Evolutionary conservation across 2,113 vertebrate species (phyloP), one percentile per base, ranked within the genome.

Genomic region (Nipponia nippon): DNA sequence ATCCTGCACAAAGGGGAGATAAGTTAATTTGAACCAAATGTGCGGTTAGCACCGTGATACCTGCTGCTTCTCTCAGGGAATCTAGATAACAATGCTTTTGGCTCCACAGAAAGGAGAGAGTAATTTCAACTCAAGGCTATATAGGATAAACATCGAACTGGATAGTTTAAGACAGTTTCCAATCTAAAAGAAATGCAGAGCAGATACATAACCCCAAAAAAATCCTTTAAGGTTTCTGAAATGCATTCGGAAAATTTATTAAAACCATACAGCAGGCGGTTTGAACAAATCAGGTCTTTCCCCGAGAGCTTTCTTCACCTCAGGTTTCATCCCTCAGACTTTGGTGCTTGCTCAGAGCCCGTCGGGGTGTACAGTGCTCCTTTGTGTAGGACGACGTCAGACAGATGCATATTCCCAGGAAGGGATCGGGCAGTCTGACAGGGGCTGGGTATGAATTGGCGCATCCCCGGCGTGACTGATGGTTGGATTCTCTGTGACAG

Each of bases 1-100:
- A 93, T 87, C 56, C 62, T 81, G 71, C 78, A 32, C 78, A 9
- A 89, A 83, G 78, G 67, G 78, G 40, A 93, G 87, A 89, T 75
- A 92, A 85, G 70, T 96, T 92, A 93, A 89, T 96, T 62, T 81
- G 82, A 95, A 94, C 85, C 96, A 96, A 93, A 96, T 87, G 96
- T 93, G 91, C 6, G 38, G 93, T 84, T 84, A 90, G 82, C 90
- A 83, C 78, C 2, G 2, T 86, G 75, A 40, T 92, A 97, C 75
- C 93, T 89, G 83, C 92, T 94, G 78, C 65, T 83, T 42, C 82
- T 87, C 70, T 65, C 19, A 73, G 72, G 87, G 71, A 96, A 89
- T 78, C 44, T 26, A 87, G 75, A 86, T 89, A 96, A 69, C 77
- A 83, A 42, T 7, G n/a, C 58, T 71, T 50, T 38, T 96, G 84